Evolutionary conservation across 1,140 invertebrate species (phyloP), one percentile per base, ranked within the genome.

Genomic region (Berghia stephanieae): DNA sequence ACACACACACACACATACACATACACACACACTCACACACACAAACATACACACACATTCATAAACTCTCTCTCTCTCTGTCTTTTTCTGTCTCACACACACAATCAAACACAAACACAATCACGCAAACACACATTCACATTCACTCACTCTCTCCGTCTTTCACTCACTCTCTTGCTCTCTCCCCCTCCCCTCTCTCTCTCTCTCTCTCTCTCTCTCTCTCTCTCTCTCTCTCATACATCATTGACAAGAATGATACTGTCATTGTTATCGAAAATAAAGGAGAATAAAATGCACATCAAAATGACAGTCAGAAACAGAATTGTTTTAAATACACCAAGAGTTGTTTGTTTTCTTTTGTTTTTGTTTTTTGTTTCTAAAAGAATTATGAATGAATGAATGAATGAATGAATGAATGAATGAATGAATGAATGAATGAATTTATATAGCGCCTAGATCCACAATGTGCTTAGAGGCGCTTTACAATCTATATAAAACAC

Each of bases 161-260:
- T 34, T 68, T 34, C 31, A 36, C 66, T 36, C 5, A 6, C 66
- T 36, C 5, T 36, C 66, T 68, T 68, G 18, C 34, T 68, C 66
- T 68, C 5, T 34, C 66, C 5, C 31, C 38, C 34, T 36, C 66
- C 5, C 21, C n/a, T 31, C 55, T 60, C 55, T 31, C 55, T 60
- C 6, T 60, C 55, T 5, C 34, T 34, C 31, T 5, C 34, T 34
- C 66, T 68, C 31, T 34, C 34, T 5, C 31, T 68, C 10, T 36
- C 66, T 68, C 66, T 68, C 6, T 63, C 60, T 63, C 27, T 31
- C 60, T 63, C 60, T 31, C 27, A n/a, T n/a, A n/a, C n/a, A n/a
- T n/a, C n/a, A n/a, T n/a, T n/a, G n/a, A n/a, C n/a, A n/a, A n/a
- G n/a, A n/a, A n/a, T n/a, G n/a, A n/a, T n/a, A n/a, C n/a, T n/a